These are phyloP conservation scores for Halichoeres trimaculatus DNA, from an alignment of 2,113 vertebrate genomes.

Conservation along the genomic window DNA sequence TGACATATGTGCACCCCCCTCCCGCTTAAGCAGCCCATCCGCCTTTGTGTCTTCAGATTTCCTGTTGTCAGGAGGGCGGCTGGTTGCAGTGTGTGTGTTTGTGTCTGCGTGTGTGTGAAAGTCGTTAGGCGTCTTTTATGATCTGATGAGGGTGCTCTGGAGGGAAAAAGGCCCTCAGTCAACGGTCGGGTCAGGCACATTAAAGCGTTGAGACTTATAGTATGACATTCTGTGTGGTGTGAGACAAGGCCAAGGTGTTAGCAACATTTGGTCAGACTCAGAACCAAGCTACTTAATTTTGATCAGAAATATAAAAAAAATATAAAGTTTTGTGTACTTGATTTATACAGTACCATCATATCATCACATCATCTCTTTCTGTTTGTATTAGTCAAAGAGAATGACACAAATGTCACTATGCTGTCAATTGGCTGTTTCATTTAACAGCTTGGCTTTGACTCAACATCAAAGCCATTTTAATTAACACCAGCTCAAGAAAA, in stretches of 20 bases:
- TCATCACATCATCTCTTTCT: too few relatives aligned
- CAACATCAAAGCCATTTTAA: slow-evolving; percentile 61
- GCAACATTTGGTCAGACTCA: background rate
- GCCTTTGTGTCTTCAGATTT: slow-evolving; percentile 72
- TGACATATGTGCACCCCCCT: slow-evolving; percentile 71
- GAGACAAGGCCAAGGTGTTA: slow-evolving; percentile 27
- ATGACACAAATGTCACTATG: background rate
- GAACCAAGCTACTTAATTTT: background rate
- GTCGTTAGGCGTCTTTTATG: slow-evolving; percentile 57
- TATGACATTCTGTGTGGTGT: slow-evolving; percentile 20
- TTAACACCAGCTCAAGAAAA: slow-evolving; percentile 47
- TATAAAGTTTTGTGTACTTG: too few relatives aligned
- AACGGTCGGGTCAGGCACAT: slow-evolving; percentile 29
- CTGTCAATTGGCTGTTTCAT: slow-evolving; percentile 42
- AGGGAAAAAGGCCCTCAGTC: slow-evolving; percentile 11
- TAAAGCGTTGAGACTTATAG: slow-evolving; percentile 18
- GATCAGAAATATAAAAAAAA: background rate
- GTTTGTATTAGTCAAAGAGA: slow-evolving; percentile 3
- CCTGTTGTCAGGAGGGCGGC: slow-evolving; percentile 58
- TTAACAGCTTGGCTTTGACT: slow-evolving; percentile 46
- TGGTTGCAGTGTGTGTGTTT: slow-evolving; percentile 38
- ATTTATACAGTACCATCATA: background rate
- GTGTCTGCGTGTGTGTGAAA: slow-evolving; percentile 60
- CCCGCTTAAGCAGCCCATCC: slow-evolving; percentile 19
- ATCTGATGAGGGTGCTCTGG: slow-evolving; percentile 34